Percentiles rank a stretch among this genome's conserved stretches.
Conservation (phyloP, 2,888 invertebrate species). For the Halictus quadricinctus region DNA sequence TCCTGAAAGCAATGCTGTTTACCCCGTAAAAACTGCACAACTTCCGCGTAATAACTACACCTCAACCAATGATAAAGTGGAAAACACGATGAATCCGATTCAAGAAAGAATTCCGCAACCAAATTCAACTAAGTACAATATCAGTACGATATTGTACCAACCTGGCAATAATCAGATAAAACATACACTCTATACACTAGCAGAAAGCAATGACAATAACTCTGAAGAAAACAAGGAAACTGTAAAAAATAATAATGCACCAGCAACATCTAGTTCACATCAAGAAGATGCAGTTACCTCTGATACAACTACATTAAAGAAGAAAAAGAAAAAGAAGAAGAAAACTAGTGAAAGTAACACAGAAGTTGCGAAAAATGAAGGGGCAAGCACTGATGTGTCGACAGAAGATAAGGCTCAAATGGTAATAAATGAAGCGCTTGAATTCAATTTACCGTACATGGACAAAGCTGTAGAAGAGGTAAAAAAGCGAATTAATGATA, state of each 20-base stretch:
- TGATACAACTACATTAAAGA: not conserved
- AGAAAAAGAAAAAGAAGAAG: slow-evolving; percentile 25
- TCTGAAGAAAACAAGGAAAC: not conserved
- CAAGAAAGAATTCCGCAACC: not conserved
- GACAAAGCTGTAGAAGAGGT: slow-evolving; percentile 48
- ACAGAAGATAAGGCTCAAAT: slow-evolving; percentile 27
- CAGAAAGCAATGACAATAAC: not conserved
- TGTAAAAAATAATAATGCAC: not conserved
- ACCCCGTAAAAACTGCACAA: slow-evolving; percentile 2
- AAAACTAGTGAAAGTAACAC: slow-evolving; percentile 15
- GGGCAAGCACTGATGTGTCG: not conserved
- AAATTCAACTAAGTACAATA: not conserved
- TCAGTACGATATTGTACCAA: not conserved
- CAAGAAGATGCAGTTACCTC: not conserved
- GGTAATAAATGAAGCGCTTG: slow-evolving; percentile 40
- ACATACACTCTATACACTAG: not conserved
- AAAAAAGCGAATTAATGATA: slow-evolving; percentile 33
- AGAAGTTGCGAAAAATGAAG: not conserved
- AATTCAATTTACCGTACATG: slow-evolving; percentile 50
- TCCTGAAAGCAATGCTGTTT: not conserved
- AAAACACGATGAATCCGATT: not conserved
- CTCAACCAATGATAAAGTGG: not conserved
- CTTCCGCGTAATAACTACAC: not conserved
- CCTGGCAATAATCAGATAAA: not conserved
- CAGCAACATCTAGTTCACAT: not conserved